Base-by-base conservation (phyloP, 2,888 invertebrate species). In the Celastrina argiolus region DNA sequence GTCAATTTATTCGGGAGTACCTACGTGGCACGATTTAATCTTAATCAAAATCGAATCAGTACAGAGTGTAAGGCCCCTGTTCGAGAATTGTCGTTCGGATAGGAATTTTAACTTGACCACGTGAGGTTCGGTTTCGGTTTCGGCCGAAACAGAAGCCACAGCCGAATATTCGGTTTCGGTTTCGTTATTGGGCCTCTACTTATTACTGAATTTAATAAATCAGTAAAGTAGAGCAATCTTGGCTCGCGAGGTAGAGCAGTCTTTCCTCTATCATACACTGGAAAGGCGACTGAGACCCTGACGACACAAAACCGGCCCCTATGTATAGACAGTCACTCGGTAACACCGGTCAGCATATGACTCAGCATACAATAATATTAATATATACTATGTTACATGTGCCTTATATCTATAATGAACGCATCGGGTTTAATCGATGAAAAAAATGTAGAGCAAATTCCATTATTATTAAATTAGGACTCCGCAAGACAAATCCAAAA, bases 301-400 rank as follows among this genome's bases (percentile, higher is more conserved):
- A 51, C 51, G 26, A 51, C 26, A 41, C 41, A 51, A n/a, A 51
- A 26, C 51, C 51, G 51, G 51, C 51, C 51, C 22, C 51, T 12
- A 26, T 51, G 51, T 51, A 51, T 22, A 51, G 22, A 22, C 51
- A 12, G 26, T 22, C 51, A 22, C 51, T 51, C 26, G 51, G 51
- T 26, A 22, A 26, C 51, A 51, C 22, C 22, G 51, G 22, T 22
- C 51, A 26, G 26, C 14, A 12, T 51, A 26, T 51, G 51, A 51
- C 51, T 51, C 51, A 51, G 22, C 51, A 22, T 51, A 26, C 51
- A 22, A 22, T 51, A 51, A 36, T 51, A 51, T 8, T 12, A 12
- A 22, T n/a, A 5, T 51, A 51, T 51, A 26, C 14, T 26, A 51
- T 51, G 51, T 26, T 45, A 18, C n/a, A 22, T 12, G 6, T 26